Evolutionary conservation across 2,113 vertebrate genomes (phyloP).

Genomic region (Hydrolagus affinis): DNA sequence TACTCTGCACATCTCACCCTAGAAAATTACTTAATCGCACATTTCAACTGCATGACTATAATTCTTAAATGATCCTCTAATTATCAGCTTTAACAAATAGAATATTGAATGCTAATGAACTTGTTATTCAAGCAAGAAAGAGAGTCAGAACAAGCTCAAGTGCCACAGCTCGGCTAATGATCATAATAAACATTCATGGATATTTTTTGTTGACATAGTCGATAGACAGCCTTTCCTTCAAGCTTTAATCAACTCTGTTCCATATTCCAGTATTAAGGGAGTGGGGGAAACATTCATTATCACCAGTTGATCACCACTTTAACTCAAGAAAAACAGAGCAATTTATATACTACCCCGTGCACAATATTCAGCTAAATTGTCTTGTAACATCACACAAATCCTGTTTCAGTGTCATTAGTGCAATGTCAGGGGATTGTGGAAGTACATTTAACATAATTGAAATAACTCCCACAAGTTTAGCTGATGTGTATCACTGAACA

Average conservation of each 20-base stretch:
- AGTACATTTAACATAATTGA: slow-evolving; percentile 28
- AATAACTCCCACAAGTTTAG: slow-evolving; percentile 13
- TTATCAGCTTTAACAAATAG: background rate
- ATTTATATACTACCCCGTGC: background rate
- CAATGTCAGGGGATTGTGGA: slow-evolving; percentile 9
- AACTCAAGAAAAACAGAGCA: background rate
- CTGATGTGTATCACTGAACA: slow-evolving; percentile 19
- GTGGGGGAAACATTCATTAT: background rate
- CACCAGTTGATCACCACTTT: background rate
- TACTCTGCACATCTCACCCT: background rate
- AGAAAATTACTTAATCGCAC: background rate
- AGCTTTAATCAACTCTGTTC: background rate
- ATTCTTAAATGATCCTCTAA: background rate
- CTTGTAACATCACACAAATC: slow-evolving; percentile 29
- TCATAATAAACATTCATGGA: slow-evolving; percentile 7
- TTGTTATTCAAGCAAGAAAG: too few relatives aligned
- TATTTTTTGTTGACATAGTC: background rate
- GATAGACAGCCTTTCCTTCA: background rate
- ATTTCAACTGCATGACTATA: background rate
- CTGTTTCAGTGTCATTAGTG: slow-evolving; percentile 15
- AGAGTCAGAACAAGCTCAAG: background rate
- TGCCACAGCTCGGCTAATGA: background rate
- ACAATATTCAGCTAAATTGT: slow-evolving; percentile 5
- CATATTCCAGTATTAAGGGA: background rate
- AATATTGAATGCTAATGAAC: background rate